These are phyloP conservation scores for Oithona nana DNA, from an alignment of 2,888 invertebrate species.

Conservation along the genomic window DNA sequence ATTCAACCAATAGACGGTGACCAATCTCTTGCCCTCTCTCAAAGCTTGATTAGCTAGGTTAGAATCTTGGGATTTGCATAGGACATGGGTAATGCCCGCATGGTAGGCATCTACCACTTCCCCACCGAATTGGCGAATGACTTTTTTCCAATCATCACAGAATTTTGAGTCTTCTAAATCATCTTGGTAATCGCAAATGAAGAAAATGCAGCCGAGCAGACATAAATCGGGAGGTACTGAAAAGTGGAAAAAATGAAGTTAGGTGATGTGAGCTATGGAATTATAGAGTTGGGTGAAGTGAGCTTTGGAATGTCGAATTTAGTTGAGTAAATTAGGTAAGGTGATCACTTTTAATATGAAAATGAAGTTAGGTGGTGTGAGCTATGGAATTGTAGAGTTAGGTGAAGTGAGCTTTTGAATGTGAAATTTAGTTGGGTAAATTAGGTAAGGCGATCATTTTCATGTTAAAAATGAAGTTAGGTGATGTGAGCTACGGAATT, in stretches of 20 bases:
- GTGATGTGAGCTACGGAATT: no score
- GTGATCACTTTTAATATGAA: no score
- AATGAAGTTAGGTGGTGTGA: no score
- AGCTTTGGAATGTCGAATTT: neutral
- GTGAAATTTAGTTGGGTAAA: no score
- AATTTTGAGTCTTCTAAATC: slow-evolving; percentile 26
- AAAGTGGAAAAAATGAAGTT: no score
- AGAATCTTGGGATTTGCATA: slow-evolving; percentile 63
- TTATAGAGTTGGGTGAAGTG: no score
- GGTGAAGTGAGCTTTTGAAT: no score
- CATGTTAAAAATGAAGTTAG: no score
- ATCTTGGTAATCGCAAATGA: slow-evolving; percentile 22
- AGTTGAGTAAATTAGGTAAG: no score
- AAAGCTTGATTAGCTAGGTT: slow-evolving; percentile 28
- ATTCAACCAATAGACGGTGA: slow-evolving; percentile 73
- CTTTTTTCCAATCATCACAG: slow-evolving; percentile 41
- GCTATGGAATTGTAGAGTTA: no score
- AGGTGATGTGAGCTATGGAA: no score
- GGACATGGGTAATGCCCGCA: slow-evolving; percentile 68
- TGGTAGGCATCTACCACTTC: slow-evolving; percentile 69
- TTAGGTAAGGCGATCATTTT: no score
- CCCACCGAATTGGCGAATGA: slow-evolving; percentile 61
- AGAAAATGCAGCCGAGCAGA: slow-evolving; percentile 79
- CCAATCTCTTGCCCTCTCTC: slow-evolving; percentile 46
- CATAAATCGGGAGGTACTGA: slow-evolving; percentile 60